Evolutionary conservation across 2,888 invertebrate genomes (phyloP), one percentile per base, ranked within the genome.

Genomic region (Mesochorus sp.): DNA sequence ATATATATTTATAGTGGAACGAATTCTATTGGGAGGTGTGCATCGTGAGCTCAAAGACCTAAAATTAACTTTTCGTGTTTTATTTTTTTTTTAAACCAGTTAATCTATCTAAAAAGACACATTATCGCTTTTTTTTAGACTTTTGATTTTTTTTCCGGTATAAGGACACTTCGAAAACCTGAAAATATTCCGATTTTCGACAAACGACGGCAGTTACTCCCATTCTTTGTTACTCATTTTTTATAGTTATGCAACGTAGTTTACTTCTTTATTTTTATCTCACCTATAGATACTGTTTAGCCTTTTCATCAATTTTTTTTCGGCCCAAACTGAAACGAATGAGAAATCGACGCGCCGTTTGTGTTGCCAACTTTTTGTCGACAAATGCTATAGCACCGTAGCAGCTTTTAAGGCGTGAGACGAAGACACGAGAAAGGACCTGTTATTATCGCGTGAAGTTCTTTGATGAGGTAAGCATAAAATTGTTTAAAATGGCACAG

Each of bases 381-480:
- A 53, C 59, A 34, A 59, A 67, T 55, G 19, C 42, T 62, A 19
- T 51, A 28, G 28, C 31, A 14, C 26, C 37, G 49, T 42, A 17
- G 24, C 66, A 37, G 55, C 51, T 61, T 14, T 55, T n/a, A n/a
- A n/a, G 47, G 1, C n/a, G 28, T 26, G 39, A 24, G 31, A 39
- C 42, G 34, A 24, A 44, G 39, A 26, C 42, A 44, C 19, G 26
- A 75, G 42, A 64, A 79, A 66, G 67, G 78, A 82, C 81, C 85
- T 85, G 83, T 86, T 85, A 87, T 86, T 85, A 86, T 85, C 83
- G 83, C 83, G 83, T 84, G 82, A 83, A 84, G 81, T 73, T 85
- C 76, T 79, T 68, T 73, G 44, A 77, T 74, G 68, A 77, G 83
- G 79, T 80, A 81, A n/a, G n/a, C 80, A 83, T 85, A 84, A 87